Percentiles rank a stretch among this genome's conserved stretches.
Evolutionary conservation across 2,113 vertebrate species (phyloP).

Genomic region (Pterocles gutturalis): DNA sequence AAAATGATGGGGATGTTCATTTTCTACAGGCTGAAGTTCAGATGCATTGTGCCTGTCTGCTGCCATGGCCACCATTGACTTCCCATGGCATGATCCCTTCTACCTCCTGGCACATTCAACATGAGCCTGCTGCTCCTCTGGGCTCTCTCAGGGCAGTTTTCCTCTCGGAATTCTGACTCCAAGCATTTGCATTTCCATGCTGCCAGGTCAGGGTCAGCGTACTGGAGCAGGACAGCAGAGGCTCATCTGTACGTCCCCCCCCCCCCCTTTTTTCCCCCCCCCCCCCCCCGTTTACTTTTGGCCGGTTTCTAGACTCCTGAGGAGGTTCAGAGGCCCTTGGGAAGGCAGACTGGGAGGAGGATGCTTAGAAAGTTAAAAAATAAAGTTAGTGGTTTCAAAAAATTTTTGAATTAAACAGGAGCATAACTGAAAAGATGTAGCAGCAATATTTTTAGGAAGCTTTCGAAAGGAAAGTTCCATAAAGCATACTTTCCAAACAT

Average conservation of each 20-base stretch:
- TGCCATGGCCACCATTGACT: accelerated
- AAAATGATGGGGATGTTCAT: background rate
- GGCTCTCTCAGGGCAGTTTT: background rate
- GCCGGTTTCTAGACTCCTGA: background rate
- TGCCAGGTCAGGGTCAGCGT: background rate
- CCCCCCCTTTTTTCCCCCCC: too few species aligned
- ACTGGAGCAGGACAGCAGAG: background rate
- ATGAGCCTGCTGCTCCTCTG: background rate
- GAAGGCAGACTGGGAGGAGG: background rate
- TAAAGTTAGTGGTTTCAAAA: background rate
- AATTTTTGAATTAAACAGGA: background rate
- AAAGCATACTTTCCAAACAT: background rate
- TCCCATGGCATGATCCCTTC: background rate
- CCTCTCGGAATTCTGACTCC: background rate
- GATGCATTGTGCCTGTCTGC: background rate
- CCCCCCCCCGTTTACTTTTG: background rate
- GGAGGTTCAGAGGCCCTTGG: background rate
- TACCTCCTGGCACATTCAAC: background rate
- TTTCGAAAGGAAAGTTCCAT: background rate
- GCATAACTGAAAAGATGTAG: background rate
- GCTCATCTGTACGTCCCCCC: background rate
- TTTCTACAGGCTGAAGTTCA: background rate
- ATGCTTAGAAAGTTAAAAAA: background rate
- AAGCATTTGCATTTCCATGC: background rate
- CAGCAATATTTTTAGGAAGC: background rate